Base-by-base conservation (phyloP, 2,888 invertebrate species). In the Carterocephalus palaemon region DNA sequence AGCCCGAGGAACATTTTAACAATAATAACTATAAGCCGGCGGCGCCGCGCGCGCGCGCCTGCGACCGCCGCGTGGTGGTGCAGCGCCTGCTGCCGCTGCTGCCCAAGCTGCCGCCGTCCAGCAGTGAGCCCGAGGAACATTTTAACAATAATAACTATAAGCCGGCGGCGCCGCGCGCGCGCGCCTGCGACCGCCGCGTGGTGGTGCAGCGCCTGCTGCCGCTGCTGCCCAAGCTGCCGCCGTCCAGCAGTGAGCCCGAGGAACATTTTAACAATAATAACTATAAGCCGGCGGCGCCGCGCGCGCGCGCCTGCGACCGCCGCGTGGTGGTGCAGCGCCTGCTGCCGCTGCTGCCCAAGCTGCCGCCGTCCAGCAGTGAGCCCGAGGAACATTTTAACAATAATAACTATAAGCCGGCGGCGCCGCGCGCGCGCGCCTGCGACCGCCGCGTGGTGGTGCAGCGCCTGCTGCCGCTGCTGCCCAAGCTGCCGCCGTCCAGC, bases 391-490 rank as follows among this genome's bases (percentile, higher is more conserved):
- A n/a, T n/a, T n/a, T n/a, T n/a, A n/a, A n/a, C n/a, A n/a, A n/a
- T n/a, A n/a, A n/a, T n/a, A n/a, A n/a, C n/a, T n/a, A n/a, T n/a
- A n/a, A n/a, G n/a, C n/a, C n/a, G n/a, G n/a, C n/a, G n/a, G n/a
- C n/a, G n/a, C n/a, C n/a, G n/a, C n/a, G n/a, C n/a, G n/a, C n/a
- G n/a, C n/a, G n/a, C n/a, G n/a, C n/a, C n/a, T n/a, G n/a, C n/a
- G n/a, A n/a, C 33, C 15, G 34, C 8, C 22, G 23, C 34, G 34
- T 23, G 8, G 23, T 36, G 5, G 23, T 23, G 23, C 34, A 34
- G 73, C 82, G 95, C 3, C n/a, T n/a, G n/a, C n/a, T n/a, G n/a
- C n/a, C n/a, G n/a, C 89, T 92, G 62, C 78, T 93, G 58, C 91
- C 93, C 48, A 67, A 88, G 62, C 67, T 88, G 70, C 63, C 89